phyloP scores from a whole-genome alignment of 1,140 invertebrate genomes.

The Mya arenaria region DNA sequence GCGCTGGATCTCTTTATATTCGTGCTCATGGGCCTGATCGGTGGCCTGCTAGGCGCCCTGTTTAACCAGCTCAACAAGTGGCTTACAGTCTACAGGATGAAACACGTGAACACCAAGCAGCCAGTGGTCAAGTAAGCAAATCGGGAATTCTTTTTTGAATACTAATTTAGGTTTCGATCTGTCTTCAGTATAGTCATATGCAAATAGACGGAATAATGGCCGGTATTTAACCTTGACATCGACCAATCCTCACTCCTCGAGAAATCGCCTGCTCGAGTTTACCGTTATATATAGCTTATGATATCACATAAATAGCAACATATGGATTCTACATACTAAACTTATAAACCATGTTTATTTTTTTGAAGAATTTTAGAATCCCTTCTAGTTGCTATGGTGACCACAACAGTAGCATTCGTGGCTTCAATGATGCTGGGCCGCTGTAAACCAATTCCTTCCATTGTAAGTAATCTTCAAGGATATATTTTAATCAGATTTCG shows the following conservation, averaged over 20 bases:
- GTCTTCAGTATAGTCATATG: too few relatives aligned
- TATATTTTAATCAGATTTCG: too few relatives aligned
- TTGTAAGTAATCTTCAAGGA: constrained; percentile 57
- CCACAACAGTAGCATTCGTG: constrained; percentile 92
- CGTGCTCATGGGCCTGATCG: constrained; percentile 75
- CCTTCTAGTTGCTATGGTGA: constrained; percentile 90
- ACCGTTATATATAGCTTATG: too few relatives aligned
- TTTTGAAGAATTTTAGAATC: constrained; percentile 88
- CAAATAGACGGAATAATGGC: too few relatives aligned
- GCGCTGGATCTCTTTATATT: constrained; percentile 72
- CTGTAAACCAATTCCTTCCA: constrained; percentile 61
- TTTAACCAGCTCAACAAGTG: constrained; percentile 96
- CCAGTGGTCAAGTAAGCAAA: constrained; percentile 64
- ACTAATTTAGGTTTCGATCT: too few relatives aligned
- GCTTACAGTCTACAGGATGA: constrained; percentile 92
- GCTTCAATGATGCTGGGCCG: constrained; percentile 85
- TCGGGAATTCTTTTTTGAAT: neutral
- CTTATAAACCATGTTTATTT: constrained; percentile 1
- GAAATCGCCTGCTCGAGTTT: too few relatives aligned
- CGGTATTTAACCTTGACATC: neutral
- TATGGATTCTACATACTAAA: too few relatives aligned
- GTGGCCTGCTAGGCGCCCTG: constrained; percentile 93
- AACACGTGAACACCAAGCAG: constrained; percentile 82
- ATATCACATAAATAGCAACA: too few relatives aligned
- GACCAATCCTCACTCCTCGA: neutral